Base-by-base conservation (phyloP, 2,888 invertebrate genomes). In the Athetis lepigone region DNA sequence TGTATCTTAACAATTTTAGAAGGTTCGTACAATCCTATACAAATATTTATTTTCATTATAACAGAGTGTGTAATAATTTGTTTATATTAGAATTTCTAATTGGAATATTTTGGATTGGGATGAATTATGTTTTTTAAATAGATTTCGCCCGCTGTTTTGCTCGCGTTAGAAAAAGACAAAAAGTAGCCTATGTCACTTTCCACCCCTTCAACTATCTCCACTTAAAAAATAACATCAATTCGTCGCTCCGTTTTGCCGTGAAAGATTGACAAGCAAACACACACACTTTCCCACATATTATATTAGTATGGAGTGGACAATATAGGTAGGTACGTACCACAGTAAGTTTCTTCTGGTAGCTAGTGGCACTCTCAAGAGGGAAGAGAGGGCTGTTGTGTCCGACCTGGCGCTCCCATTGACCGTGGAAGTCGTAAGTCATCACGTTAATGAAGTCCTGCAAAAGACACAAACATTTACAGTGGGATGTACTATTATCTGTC, bases 401-500 rank as follows among this genome's bases (percentile, higher is more conserved):
- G 2, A 98, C 98, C 73, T 98, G 97, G 64, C 98, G 96, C 88
- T 98, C 98, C 98, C 98, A 98, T 87, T 98, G 98, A 0, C 98
- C 98, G 85, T 98, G 98, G 96, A 98, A 98, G 89, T 98, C 98
- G 86, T 98, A 99, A 0, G 98, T 98, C 98, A 98, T 98, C 9
- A 98, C 97, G 88, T 98, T 98, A 87, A 98, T 98, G 87, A 98
- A 98, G 92, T 99, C 98, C 95, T 95, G 80, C 4, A 83, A 81
- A 21, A 57, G 8, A 50, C 63, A 58, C n/a, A 42, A 13, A 13
- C 21, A 40, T 4, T 7, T 19, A 27, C 18, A 4, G 21, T 8
- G 0, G 2, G 4, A 33, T 11, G 4, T 13, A 33, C 9, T 33
- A 33, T 11, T 11, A 13, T 33, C 11, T 13, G 3, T 33, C 11